phyloP scores from a whole-genome alignment of 2,797 vertebrate species.

The Eurystomus glaucurus region DNA sequence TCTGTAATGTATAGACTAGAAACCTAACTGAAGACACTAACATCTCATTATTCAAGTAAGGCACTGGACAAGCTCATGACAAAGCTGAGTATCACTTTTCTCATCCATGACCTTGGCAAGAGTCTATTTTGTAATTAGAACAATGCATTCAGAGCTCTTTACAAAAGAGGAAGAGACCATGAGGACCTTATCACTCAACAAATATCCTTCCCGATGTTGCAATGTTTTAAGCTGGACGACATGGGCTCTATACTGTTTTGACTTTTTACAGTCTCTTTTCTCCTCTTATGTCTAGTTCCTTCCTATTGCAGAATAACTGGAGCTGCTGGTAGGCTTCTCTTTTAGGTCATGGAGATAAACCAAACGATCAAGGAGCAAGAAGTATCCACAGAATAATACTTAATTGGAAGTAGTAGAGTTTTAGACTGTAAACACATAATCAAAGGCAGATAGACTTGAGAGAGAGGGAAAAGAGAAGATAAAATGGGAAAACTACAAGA shows the following conservation, averaged over 20 bases:
- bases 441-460: background rate
- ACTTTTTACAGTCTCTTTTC: background rate
- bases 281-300: background rate
- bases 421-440: slow-evolving; percentile 23
- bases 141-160: background rate
- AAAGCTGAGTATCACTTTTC: background rate
- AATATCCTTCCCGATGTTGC: accelerated
- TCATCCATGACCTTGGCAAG: background rate
- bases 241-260: background rate
- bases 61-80: background rate
- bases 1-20: background rate
- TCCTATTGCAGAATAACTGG: background rate
- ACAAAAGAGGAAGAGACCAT: background rate
- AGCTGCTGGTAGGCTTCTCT: background rate
- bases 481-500: background rate
- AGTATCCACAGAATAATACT: background rate
- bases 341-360: background rate
- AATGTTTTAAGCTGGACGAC: accelerated
- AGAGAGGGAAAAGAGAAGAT: background rate
- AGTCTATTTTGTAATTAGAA: background rate
- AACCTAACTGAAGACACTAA: background rate
- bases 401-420: background rate
- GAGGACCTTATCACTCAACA: background rate
- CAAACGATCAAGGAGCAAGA: background rate
- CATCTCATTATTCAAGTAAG: background rate